Conservation (phyloP, 1,140 invertebrate genomes). For the Ylistrum balloti region DNA sequence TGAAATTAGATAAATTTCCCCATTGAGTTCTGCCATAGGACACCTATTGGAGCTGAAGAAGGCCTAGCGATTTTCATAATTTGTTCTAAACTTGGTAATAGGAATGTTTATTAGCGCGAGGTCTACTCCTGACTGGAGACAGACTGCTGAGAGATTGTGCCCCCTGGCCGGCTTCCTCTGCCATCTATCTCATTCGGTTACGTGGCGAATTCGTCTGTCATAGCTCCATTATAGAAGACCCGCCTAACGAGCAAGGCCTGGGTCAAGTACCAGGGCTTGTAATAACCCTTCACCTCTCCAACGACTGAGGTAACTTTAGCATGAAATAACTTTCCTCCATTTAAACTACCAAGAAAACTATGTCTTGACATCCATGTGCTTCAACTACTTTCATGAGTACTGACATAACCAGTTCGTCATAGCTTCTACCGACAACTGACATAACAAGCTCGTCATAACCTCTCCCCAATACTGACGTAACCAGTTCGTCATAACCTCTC, state of each 20-base stretch:
- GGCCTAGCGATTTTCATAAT: not conserved
- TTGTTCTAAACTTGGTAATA: slow-evolving; percentile 17
- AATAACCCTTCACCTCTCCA: too few relatives aligned
- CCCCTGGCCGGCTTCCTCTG: not conserved
- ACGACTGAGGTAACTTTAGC: too few relatives aligned
- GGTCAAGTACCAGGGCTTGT: slow-evolving; percentile 1
- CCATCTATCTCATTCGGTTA: not conserved
- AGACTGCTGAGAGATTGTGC: not conserved
- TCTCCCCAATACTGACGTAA: too few relatives aligned
- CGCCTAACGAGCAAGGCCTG: not conserved
- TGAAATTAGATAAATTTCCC: slow-evolving; percentile 24
- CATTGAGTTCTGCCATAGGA: not conserved
- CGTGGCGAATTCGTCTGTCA: slow-evolving; percentile 22
- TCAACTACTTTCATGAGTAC: too few relatives aligned
- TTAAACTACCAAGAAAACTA: too few relatives aligned
- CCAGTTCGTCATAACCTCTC: too few relatives aligned
- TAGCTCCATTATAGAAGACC: not conserved
- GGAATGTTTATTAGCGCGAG: not conserved
- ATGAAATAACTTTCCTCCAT: too few relatives aligned
- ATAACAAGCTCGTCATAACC: too few relatives aligned
- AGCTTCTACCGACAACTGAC: too few relatives aligned
- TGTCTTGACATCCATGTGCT: too few relatives aligned
- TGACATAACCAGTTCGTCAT: too few relatives aligned
- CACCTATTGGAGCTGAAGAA: slow-evolving; percentile 32
- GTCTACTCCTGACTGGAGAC: slow-evolving; percentile 9